Evolutionary conservation across 2,888 invertebrate species (phyloP).

Genomic region (Monochamus alternatus): DNA sequence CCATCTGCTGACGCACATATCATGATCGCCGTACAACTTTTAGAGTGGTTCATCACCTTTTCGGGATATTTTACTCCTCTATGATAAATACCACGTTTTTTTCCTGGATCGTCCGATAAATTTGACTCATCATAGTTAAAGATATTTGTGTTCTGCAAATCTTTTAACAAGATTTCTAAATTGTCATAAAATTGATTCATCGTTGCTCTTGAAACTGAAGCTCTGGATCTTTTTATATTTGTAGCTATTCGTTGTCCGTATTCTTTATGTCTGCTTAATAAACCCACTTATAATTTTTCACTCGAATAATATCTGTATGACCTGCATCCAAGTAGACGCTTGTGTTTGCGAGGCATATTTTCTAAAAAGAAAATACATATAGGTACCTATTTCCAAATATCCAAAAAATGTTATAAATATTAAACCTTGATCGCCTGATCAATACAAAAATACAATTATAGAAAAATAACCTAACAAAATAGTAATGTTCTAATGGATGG

Average conservation of each 20-base stretch:
- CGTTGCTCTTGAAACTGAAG: constrained; percentile 5
- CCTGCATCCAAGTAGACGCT: constrained; percentile 13
- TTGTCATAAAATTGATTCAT: constrained; percentile 29
- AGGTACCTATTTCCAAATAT: neutral
- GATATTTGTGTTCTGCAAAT: constrained; percentile 8
- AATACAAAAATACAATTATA: constrained; percentile 7
- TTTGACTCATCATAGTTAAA: constrained; percentile 7
- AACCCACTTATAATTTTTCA: constrained; percentile 2
- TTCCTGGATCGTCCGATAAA: constrained; percentile 12
- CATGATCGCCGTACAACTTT: constrained; percentile 62
- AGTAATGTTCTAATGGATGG: constrained; percentile 10
- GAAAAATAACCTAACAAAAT: constrained; percentile 13
- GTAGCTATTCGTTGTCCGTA: constrained; percentile 10
- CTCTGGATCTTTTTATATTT: constrained; percentile 5
- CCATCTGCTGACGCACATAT: constrained; percentile 62
- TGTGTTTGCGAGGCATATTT: constrained; percentile 13
- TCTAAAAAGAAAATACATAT: constrained; percentile 7
- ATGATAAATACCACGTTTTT: constrained; percentile 11
- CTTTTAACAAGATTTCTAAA: constrained; percentile 19
- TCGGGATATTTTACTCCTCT: constrained; percentile 35
- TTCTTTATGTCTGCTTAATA: constrained; percentile 8
- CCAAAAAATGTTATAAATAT: constrained; percentile 9
- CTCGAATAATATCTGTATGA: constrained; percentile 8
- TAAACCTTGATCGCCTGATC: neutral
- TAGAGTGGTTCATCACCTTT: constrained; percentile 47